Evolutionary conservation across 2,888 invertebrate genomes (phyloP).

Genomic region (Macroteleia sp.): DNA sequence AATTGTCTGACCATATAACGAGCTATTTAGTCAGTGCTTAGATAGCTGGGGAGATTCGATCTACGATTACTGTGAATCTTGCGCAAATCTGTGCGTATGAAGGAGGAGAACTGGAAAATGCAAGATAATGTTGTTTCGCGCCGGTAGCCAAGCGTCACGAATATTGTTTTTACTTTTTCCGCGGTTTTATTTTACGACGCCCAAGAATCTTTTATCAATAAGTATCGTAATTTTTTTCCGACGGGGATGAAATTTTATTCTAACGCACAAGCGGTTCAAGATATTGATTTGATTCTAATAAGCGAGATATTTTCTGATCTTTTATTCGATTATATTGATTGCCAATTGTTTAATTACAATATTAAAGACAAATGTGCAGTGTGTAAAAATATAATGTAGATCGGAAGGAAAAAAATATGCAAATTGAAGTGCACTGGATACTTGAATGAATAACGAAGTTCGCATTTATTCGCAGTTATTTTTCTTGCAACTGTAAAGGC

Average conservation of each 20-base stretch:
- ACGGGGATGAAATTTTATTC: too few species aligned
- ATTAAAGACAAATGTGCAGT: conserved; percentile 3
- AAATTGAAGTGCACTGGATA: conserved; percentile 25
- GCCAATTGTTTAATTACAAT: conserved; percentile 19
- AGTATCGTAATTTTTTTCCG: too few species aligned
- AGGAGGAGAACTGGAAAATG: conserved; percentile 32
- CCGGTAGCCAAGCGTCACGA: conserved; percentile 54
- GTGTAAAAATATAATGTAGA: conserved; percentile 3
- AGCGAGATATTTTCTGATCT: too few species aligned
- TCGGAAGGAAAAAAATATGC: conserved; percentile 21
- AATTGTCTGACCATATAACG: conserved; percentile 70
- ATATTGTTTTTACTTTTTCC: conserved; percentile 33
- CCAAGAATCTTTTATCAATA: too few species aligned
- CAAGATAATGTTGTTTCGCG: conserved; percentile 29
- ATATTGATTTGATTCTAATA: too few species aligned
- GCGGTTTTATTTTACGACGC: background rate
- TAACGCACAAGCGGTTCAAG: too few species aligned
- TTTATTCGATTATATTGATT: too few species aligned
- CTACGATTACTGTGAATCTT: conserved; percentile 76
- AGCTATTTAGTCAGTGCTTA: conserved; percentile 74
- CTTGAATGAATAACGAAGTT: conserved; percentile 38
- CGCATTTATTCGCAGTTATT: conserved; percentile 26
- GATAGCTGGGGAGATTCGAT: conserved; percentile 71
- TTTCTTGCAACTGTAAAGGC: conserved; percentile 68
- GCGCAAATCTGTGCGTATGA: conserved; percentile 50